Evolutionary conservation across 2,888 invertebrate species (phyloP), one percentile per base, ranked within the genome.

Genomic region (Plutella xylostella): DNA sequence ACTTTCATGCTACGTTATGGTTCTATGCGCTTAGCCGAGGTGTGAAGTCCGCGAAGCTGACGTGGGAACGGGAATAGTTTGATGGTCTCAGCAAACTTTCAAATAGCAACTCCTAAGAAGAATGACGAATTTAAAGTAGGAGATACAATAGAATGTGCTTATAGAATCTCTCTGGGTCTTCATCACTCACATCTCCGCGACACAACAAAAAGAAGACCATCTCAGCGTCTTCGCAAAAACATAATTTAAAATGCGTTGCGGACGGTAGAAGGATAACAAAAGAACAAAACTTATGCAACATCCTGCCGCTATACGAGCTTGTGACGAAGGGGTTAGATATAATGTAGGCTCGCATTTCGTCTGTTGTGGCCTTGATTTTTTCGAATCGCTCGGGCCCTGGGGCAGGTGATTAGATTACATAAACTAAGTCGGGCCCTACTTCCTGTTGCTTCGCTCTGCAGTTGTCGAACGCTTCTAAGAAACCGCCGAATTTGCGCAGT

Each of bases 321-420:
- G 60, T 57, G 60, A 57, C 61, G 60, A 63, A 65, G 65, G 74
- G 72, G 73, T 73, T 75, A 66, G 71, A 66, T 71, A 67, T 71
- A 58, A 68, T 58, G 65, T 66, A 61, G 63, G 63, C 66, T 68
- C 65, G 65, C 62, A 64, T 69, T 77, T 61, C 63, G 75, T 63
- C 63, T 68, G 68, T 53, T 55, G 60, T 77, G 70, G 67, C 82
- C 82, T 82, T 82, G 79, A 70, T 78, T 78, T 79, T 76, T 80
- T 77, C 67, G 71, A 64, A 69, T 58, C 58, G 55, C 61, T 61
- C 58, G 58, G 49, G 63, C 77, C 78, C 75, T 73, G 73, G 70
- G 63, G 77, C 80, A 83, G 83, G 82, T 83, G 83, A 83, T 83
- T 83, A 78, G 74, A 78, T 83, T 83, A 82, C 82, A 80, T 80